These are phyloP conservation scores for Sitophilus oryzae DNA, from an alignment of 1,140 invertebrate genomes.

Conservation along the genomic window DNA sequence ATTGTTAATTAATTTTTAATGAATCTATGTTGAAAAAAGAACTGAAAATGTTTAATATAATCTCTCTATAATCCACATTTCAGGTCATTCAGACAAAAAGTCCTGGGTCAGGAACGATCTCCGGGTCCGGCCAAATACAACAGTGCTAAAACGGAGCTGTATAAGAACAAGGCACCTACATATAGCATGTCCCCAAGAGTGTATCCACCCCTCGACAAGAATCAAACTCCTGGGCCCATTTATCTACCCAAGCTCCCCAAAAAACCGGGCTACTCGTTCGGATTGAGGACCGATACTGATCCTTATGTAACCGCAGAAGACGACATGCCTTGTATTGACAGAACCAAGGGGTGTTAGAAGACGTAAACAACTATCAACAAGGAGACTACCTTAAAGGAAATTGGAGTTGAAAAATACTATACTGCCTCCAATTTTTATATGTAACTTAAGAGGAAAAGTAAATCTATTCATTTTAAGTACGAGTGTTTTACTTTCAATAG, in stretches of 20 bases:
- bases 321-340: conserved; percentile 33
- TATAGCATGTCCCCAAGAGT: conserved; percentile 42
- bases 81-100: conserved; percentile 25
- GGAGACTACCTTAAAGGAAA: too few relatives aligned
- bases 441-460: neutral
- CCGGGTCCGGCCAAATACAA: conserved; percentile 56
- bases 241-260: conserved; percentile 38
- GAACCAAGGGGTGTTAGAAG: conserved; percentile 12
- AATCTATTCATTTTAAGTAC: neutral
- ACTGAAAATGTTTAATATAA: too few relatives aligned
- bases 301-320: conserved; percentile 41
- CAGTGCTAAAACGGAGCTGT: conserved; percentile 33
- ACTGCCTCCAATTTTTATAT: too few relatives aligned
- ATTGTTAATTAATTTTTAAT: too few relatives aligned
- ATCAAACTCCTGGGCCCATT: conserved; percentile 44
- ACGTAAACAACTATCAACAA: neutral
- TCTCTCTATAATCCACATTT: conserved; percentile 1
- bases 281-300: conserved; percentile 26
- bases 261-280: conserved; percentile 38
- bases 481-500: too few relatives aligned
- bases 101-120: conserved; percentile 34
- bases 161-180: conserved; percentile 39
- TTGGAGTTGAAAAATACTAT: too few relatives aligned
- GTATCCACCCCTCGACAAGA: conserved; percentile 21
- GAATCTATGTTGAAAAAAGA: too few relatives aligned